phyloP scores from a whole-genome alignment of 1,140 invertebrate genomes.

The Melitaea cinxia region DNA sequence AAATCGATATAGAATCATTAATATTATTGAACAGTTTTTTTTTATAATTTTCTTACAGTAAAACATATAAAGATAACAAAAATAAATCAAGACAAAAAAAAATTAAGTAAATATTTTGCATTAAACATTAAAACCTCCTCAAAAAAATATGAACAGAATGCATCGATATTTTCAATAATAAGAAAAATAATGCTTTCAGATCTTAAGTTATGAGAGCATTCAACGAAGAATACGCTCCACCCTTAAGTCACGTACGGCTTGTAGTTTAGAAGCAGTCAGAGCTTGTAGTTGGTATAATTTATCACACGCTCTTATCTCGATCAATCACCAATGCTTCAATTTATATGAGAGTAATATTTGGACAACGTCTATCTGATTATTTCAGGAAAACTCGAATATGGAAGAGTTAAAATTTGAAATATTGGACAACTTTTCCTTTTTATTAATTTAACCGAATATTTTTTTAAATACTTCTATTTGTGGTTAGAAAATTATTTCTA shows the following conservation, averaged over 20 bases:
- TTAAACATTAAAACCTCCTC: no score
- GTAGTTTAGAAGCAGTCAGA: slow-evolving; percentile 15
- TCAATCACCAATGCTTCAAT: slow-evolving; percentile 19
- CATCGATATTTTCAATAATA: slow-evolving; percentile 6
- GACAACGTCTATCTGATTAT: neutral
- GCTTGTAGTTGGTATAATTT: slow-evolving; percentile 26
- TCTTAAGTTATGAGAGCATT: neutral
- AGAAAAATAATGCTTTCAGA: neutral
- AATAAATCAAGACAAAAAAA: neutral
- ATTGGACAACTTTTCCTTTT: no score
- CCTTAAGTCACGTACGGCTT: slow-evolving; percentile 31
- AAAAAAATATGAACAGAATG: neutral
- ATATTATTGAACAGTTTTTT: no score
- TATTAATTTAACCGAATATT: no score
- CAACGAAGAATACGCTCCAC: slow-evolving; percentile 1
- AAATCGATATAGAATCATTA: no score
- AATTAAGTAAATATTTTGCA: no score
- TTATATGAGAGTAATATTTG: neutral
- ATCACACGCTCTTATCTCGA: slow-evolving; percentile 24
- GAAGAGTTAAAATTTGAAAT: no score
- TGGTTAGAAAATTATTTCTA: no score
- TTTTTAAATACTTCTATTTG: no score
- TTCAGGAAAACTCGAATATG: neutral
- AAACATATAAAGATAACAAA: no score
- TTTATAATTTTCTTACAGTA: no score